Base-by-base conservation (phyloP, 2,797 vertebrate genomes). In the Remorina albescens region DNA sequence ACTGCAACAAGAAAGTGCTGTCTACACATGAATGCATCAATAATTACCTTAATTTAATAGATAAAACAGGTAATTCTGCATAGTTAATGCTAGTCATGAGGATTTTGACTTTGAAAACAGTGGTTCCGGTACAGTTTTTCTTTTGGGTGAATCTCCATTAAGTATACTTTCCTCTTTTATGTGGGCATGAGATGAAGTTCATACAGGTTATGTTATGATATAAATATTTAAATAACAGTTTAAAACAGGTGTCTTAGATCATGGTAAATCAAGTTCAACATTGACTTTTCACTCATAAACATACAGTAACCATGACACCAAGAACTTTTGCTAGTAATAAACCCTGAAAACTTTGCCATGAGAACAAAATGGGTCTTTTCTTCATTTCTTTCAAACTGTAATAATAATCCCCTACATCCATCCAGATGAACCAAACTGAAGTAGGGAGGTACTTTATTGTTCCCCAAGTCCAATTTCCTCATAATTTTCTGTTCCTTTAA, bases 401-500 rank as follows among this genome's bases (percentile, higher is more conserved):
- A n/a, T n/a, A n/a, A n/a, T n/a, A n/a, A n/a, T n/a, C n/a, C n/a
- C n/a, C n/a, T n/a, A n/a, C n/a, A n/a, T 73, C 71, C 60, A 64
- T 46, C 50, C 59, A 81, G 39, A 87, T 74, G 73, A 76, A 55
- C 23, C 80, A 60, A 83, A 86, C 84, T 53, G 77, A 89, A 79
- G 57, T 64, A 62, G 58, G 61, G 73, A 66, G 63, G 57, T 83
- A 84, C 75, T 67, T 85, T 60, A 67, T 75, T 86, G 68, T 83
- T 83, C 80, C 46, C 58, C 6, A 68, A 75, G 67, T 87, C 67
- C 66, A 86, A 86, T 86, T 86, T 84, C 74, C 73, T 83, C 39
- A 62, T 82, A 74, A 86, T 91, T 88, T 89, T 86, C 67, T 74
- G 42, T 85, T 86, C 41, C 73, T 88, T 89, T 89, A 88, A 90